These are phyloP conservation scores for Lanistes nyassanus DNA, from an alignment of 1,140 invertebrate genomes.

Conservation along the genomic window DNA sequence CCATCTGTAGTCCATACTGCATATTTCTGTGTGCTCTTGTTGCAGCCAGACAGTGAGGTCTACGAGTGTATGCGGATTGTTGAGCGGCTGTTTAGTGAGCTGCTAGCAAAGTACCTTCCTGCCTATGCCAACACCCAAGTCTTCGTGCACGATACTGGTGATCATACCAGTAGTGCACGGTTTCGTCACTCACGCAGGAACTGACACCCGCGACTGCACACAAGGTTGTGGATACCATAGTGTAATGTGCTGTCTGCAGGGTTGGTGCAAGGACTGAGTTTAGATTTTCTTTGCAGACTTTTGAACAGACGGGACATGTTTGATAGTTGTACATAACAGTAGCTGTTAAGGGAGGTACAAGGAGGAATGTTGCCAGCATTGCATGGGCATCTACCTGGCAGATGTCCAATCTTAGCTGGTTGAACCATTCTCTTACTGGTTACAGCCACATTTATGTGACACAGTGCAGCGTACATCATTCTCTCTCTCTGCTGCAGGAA, in stretches of 20 bases:
- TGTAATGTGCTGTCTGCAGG: neutral
- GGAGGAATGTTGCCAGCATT: no score
- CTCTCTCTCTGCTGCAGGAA: no score
- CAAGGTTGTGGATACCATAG: neutral
- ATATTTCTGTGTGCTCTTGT: neutral
- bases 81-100: slow-evolving; percentile 49
- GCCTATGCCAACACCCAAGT: slow-evolving; percentile 29
- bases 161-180: neutral
- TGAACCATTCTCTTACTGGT: no score
- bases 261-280: neutral
- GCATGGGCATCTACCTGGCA: no score
- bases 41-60: slow-evolving; percentile 51
- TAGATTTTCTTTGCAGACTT: neutral
- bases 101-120: slow-evolving; percentile 43
- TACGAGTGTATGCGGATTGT: slow-evolving; percentile 50
- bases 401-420: no score
- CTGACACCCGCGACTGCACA: slow-evolving; percentile 1
- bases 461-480: no score
- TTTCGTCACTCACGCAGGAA: slow-evolving; percentile 6
- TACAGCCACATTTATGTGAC: no score
- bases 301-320: neutral
- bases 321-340: neutral
- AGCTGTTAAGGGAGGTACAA: no score
- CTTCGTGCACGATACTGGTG: slow-evolving; percentile 2
- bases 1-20: no score